phyloP scores from a whole-genome alignment of 2,797 vertebrate species.

The Garrulus glandarius region DNA sequence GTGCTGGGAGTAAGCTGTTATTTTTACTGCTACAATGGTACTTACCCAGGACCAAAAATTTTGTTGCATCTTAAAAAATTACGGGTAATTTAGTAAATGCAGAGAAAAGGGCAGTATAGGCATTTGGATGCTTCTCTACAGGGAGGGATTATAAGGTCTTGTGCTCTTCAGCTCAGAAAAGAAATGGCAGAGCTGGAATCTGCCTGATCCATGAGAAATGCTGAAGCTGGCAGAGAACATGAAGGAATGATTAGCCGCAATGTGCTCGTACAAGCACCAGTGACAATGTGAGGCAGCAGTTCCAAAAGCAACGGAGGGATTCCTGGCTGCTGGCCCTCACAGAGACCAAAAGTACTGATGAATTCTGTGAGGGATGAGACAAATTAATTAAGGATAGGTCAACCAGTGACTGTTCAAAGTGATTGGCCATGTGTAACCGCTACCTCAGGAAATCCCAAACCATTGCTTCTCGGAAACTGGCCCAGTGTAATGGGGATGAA shows the following conservation, averaged over 20 bases:
- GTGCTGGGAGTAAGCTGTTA: not conserved
- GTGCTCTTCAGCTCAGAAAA: not conserved
- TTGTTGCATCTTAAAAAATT: not conserved
- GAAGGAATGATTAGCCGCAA: not conserved
- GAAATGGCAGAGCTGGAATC: not conserved
- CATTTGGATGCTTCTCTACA: not conserved
- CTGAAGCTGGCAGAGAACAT: not conserved
- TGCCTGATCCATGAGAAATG: not conserved
- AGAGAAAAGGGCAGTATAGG: not conserved
- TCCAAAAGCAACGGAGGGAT: not conserved
- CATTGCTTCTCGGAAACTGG: not conserved
- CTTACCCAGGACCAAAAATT: not conserved
- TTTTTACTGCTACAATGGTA: not conserved
- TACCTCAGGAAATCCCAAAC: not conserved
- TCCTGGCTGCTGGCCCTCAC: not conserved
- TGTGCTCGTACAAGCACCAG: not conserved
- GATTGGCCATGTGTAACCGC: not conserved
- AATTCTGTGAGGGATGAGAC: not conserved
- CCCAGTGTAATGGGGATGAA: not conserved
- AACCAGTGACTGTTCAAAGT: not conserved
- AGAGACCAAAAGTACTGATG: not conserved
- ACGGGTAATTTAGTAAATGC: not conserved
- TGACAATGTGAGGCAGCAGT: not conserved
- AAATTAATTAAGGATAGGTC: not conserved
- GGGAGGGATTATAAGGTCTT: not conserved